These are phyloP conservation scores for Diadophis punctatus DNA, from an alignment of 2,113 vertebrate genomes.

Conservation along the genomic window DNA sequence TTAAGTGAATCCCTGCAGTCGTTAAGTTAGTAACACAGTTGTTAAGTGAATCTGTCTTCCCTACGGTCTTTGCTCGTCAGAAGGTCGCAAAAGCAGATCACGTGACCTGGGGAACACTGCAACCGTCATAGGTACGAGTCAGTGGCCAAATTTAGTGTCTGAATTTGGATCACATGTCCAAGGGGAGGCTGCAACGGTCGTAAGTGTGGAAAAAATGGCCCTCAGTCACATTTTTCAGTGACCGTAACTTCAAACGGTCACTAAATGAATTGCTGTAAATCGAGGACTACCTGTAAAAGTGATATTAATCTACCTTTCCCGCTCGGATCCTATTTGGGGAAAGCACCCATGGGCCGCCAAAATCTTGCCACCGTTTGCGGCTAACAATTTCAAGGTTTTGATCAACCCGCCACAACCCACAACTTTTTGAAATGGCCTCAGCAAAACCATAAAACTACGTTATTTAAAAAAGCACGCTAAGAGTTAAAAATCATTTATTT, in stretches of 20 bases:
- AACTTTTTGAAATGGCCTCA: no score
- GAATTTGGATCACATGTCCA: not conserved
- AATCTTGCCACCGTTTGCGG: not conserved
- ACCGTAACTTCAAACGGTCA: no score
- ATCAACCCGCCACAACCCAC: not conserved
- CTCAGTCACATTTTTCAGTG: no score
- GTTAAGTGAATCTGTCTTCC: not conserved
- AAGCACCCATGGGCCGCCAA: no score
- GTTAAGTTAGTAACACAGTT: no score
- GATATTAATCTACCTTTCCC: not conserved
- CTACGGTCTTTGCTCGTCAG: accelerated
- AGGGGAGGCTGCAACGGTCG: not conserved
- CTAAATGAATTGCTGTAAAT: not conserved
- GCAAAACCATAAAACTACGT: not conserved
- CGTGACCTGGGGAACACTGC: no score
- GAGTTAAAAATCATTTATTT: slow-evolving; percentile 33
- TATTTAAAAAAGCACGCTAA: not conserved
- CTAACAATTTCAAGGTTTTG: no score
- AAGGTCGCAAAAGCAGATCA: not conserved
- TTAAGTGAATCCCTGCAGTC: no score
- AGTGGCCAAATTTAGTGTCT: not conserved
- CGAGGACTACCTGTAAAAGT: not conserved
- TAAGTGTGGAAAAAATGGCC: not conserved
- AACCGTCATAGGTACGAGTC: not conserved
- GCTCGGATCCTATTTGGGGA: not conserved